Evolutionary conservation across 2,797 vertebrate genomes (phyloP), one percentile per base, ranked within the genome.

Genomic region (Distichodus sexfasciatus): DNA sequence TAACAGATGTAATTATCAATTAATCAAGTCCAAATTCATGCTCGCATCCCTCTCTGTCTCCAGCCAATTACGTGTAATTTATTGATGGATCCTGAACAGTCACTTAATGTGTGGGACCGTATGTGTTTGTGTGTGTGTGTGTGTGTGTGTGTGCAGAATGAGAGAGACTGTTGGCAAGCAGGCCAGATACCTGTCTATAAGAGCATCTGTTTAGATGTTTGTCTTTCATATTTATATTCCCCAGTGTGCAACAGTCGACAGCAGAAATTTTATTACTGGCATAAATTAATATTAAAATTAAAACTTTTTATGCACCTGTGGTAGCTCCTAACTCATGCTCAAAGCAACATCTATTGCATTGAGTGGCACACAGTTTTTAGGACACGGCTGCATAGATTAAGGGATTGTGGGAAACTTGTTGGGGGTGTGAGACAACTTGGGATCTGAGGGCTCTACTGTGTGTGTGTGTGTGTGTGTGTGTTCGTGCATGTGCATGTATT

Each of bases 11-110:
- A 91, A 92, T 93, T 89, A 91, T 87, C 90, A 90, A 90, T 90
- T 91, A 91, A 93, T 94, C 93, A 93, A 90, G 86, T 87, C 84
- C 82, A 82, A 80, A 87, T 84, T 87, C 84, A 82, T 80, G 87
- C 85, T 89, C 87, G 90, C 85, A 28, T 87, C 82, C 83, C 44
- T 89, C 90, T 91, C 84, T 50, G 50, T 90, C 89, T 90, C 89
- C 82, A 85, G 90, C 90, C 87, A 92, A 88, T 90, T 89, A 91
- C 79, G 82, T 76, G 79, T 88, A 90, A 91, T 90, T 87, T 92
- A 82, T 88, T 90, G 88, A 89, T 90, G 85, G 88, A 87, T 87
- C 85, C 85, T 86, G 89, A 40, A 90, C 83, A 87, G 90, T 91
- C 90, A 89, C 26, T 54, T 9, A n/a, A 43, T 43, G 40, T 23